These are phyloP conservation scores for Scytalopus superciliaris DNA, from an alignment of 2,113 vertebrate species.

Conservation along the genomic window DNA sequence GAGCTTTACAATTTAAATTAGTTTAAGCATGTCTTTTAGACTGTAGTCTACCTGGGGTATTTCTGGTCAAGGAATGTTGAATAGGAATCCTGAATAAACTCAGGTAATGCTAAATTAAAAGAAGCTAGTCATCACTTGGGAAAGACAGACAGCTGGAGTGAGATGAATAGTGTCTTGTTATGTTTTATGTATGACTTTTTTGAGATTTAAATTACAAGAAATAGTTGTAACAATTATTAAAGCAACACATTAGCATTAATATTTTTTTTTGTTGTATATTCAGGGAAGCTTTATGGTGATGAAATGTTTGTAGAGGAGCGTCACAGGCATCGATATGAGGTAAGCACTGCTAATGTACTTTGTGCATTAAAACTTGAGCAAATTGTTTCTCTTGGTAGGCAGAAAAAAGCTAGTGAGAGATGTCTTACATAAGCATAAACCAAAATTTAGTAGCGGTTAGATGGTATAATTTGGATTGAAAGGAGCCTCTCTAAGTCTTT, in stretches of 20 bases:
- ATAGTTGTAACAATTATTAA: not conserved
- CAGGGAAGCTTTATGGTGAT: slow-evolving; percentile 78
- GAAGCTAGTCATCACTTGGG: not conserved
- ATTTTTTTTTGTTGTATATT: slow-evolving; percentile 31
- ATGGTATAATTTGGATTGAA: not conserved
- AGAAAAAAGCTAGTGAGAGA: not conserved
- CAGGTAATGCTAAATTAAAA: not conserved
- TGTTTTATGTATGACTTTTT: not conserved
- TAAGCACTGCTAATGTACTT: not conserved
- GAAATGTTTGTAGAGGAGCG: slow-evolving; percentile 77
- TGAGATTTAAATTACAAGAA: not conserved
- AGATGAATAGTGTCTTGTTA: not conserved
- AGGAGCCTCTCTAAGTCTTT: not conserved
- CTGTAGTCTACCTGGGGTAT: not conserved
- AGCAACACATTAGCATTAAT: not conserved
- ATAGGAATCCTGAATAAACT: not conserved
- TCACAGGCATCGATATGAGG: slow-evolving; percentile 82
- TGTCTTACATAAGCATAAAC: not conserved
- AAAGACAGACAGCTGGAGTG: not conserved
- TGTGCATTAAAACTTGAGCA: not conserved
- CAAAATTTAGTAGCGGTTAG: not conserved
- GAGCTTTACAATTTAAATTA: not conserved
- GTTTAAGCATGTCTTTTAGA: not conserved
- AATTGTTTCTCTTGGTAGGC: not conserved
- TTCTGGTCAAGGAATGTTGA: not conserved